phyloP scores from a whole-genome alignment of 2,113 vertebrate genomes.

The Nyctereutes procyonoides region DNA sequence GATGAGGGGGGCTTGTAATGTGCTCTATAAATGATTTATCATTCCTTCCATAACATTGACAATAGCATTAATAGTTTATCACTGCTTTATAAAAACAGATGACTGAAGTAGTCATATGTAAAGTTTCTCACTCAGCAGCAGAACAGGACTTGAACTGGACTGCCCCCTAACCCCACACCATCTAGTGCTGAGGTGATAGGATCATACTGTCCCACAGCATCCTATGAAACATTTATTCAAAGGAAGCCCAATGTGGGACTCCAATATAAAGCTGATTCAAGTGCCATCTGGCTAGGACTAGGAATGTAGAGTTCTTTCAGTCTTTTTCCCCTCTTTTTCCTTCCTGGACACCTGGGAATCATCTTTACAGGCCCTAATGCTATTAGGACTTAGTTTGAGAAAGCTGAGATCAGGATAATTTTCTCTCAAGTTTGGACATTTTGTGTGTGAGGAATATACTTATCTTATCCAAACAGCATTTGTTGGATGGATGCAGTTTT shows the following conservation, averaged over 20 bases:
- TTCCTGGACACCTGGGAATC: not conserved
- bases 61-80: not conserved
- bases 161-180: accelerated
- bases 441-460: not conserved
- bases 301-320: not conserved
- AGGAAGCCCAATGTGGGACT: not conserved
- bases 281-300: not conserved
- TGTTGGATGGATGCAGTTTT: not conserved
- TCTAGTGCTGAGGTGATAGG: not conserved
- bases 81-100: not conserved
- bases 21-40: not conserved
- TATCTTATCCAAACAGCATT: not conserved
- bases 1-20: not conserved
- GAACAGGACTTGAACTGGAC: not conserved
- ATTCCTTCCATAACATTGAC: not conserved
- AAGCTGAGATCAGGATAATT: not conserved
- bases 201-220: not conserved
- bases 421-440: not conserved
- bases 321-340: not conserved
- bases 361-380: not conserved
- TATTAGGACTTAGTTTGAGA: not conserved
- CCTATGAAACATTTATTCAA: not conserved
- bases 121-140: not conserved
- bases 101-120: not conserved
- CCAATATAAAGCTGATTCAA: not conserved